Evolutionary conservation across 2,797 vertebrate species (phyloP).

Genomic region (Crocidura indochinensis): DNA sequence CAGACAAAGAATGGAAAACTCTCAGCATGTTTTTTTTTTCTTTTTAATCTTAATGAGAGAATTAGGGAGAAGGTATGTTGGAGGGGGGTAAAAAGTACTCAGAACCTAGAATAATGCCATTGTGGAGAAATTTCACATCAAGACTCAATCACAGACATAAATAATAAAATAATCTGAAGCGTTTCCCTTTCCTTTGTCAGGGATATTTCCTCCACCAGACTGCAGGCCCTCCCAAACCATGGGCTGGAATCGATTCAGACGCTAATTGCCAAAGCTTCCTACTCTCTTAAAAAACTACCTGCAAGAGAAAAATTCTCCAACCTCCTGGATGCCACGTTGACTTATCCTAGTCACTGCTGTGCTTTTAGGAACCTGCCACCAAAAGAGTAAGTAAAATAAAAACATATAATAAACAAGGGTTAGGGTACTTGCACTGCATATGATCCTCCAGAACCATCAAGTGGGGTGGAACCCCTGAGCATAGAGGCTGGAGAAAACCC

Average conservation of each 20-base stretch:
- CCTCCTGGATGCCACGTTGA: constrained; percentile 93
- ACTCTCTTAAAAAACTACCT: constrained; percentile 93
- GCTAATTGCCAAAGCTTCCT: constrained; percentile 92
- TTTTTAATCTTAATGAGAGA: not conserved
- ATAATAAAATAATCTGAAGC: constrained; percentile 66
- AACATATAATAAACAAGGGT: no score
- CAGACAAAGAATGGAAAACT: not conserved
- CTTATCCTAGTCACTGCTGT: constrained; percentile 96
- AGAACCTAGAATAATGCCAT: not conserved
- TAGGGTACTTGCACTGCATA: no score
- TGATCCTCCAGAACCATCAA: no score
- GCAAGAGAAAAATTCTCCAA: constrained; percentile 91
- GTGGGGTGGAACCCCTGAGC: no score
- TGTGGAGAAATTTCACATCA: constrained; percentile 11
- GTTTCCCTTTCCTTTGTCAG: constrained; percentile 87
- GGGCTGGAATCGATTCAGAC: constrained; percentile 93
- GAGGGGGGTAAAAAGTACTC: constrained; percentile 14
- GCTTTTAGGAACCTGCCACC: constrained; percentile 91
- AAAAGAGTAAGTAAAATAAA: constrained; percentile 89
- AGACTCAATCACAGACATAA: not conserved
- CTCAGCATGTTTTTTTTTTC: not conserved
- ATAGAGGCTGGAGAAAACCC: no score
- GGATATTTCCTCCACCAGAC: constrained; percentile 93
- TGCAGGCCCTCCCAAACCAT: constrained; percentile 91
- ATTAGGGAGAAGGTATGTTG: constrained; percentile 15